Evolutionary conservation across 1,140 invertebrate genomes (phyloP).

Genomic region (Bombus fervidus): DNA sequence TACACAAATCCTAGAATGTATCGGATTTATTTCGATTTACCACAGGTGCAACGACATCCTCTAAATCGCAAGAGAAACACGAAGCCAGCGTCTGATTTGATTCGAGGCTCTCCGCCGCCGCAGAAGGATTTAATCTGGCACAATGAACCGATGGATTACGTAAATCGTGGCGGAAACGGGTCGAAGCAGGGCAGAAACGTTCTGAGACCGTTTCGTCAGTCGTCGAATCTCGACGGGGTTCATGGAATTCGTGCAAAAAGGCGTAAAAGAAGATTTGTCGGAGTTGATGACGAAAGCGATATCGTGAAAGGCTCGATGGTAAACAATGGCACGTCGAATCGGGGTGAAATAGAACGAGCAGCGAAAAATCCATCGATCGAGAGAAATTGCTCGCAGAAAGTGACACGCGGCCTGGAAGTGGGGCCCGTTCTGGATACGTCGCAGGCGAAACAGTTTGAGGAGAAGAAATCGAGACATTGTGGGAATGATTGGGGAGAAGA

Average conservation of each 20-base stretch:
- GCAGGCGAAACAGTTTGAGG: not conserved
- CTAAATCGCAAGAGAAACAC: not conserved
- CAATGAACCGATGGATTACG: constrained; percentile 9
- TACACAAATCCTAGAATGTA: not conserved
- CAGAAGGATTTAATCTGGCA: not conserved
- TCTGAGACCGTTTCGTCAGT: constrained; percentile 5
- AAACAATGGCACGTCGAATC: constrained; percentile 55
- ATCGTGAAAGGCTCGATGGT: constrained; percentile 16
- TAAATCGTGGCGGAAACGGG: not conserved
- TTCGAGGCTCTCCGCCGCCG: not conserved
- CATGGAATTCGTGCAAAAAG: constrained; percentile 32
- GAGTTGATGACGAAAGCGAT: not conserved
- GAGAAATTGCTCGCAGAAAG: constrained; percentile 38
- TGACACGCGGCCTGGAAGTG: not conserved
- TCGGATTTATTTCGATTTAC: not conserved
- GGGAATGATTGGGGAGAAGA: not conserved
- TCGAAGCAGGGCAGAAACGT: constrained; percentile 9
- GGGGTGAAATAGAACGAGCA: constrained; percentile 17
- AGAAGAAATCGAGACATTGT: constrained; percentile 29
- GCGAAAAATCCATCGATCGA: constrained; percentile 9
- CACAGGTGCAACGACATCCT: not conserved
- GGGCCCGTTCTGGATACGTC: constrained; percentile 18
- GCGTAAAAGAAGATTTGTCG: constrained; percentile 47
- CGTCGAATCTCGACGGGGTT: not conserved
- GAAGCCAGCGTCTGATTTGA: not conserved